phyloP scores from a whole-genome alignment of 2,888 invertebrate genomes.

The Chrysotoxum bicinctum region DNA sequence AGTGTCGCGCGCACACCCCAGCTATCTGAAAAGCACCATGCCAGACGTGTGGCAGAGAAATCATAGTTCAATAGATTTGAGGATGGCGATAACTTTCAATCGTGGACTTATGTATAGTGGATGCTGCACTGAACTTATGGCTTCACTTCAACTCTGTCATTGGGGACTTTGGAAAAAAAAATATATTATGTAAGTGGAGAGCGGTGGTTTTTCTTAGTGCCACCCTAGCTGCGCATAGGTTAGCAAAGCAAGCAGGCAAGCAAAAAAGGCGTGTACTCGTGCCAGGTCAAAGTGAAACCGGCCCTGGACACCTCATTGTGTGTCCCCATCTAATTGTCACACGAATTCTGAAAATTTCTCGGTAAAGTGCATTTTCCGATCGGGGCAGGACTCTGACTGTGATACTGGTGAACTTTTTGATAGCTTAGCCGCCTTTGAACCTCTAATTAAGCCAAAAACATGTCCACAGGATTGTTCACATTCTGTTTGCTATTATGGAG shows the following conservation, averaged over 20 bases:
- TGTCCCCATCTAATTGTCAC: slow-evolving; percentile 52
- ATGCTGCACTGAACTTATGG: slow-evolving; percentile 9
- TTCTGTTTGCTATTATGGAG: slow-evolving; percentile 5
- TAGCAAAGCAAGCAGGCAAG: not conserved
- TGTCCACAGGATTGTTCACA: slow-evolving; percentile 4
- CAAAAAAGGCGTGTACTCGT: slow-evolving; percentile 68
- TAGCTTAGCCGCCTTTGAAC: slow-evolving; percentile 30
- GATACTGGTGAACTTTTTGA: slow-evolving; percentile 26
- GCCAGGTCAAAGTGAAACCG: slow-evolving; percentile 67
- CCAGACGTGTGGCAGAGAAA: slow-evolving; percentile 72
- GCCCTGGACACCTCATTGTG: not conserved
- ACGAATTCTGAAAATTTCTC: slow-evolving; percentile 49
- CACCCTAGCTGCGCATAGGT: not conserved
- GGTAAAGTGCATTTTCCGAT: slow-evolving; percentile 52
- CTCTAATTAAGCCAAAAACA: slow-evolving; percentile 51
- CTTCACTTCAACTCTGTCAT: slow-evolving; percentile 28
- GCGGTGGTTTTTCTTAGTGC: not conserved
- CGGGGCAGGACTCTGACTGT: slow-evolving; percentile 36
- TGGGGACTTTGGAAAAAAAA: slow-evolving; percentile 9
- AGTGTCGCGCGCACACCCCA: slow-evolving; percentile 65
- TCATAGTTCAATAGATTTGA: slow-evolving; percentile 71
- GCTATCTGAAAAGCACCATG: slow-evolving; percentile 51
- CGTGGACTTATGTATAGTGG: slow-evolving; percentile 21
- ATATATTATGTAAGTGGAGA: slow-evolving; percentile 67
- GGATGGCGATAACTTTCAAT: slow-evolving; percentile 42